Conservation (phyloP, 2,113 vertebrate genomes). For the Oxygymnocypris stewartii region DNA sequence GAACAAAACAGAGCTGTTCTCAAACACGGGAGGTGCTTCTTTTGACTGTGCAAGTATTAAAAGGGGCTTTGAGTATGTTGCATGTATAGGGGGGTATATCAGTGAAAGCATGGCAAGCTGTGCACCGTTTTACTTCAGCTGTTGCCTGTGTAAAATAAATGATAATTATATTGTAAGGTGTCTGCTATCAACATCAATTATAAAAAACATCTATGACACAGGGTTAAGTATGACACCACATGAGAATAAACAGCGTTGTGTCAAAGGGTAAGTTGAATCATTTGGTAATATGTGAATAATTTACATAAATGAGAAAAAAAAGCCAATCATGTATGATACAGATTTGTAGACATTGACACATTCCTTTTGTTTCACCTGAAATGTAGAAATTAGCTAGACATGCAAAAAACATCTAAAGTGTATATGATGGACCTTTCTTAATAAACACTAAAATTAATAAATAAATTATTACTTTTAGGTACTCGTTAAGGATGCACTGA, state of each 20-base stretch:
- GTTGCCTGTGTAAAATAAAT: neutral
- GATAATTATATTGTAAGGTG: neutral
- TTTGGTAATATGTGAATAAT: no score
- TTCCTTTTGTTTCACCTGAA: neutral
- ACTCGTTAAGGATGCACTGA: neutral
- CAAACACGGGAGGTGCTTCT: neutral
- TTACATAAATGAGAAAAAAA: no score
- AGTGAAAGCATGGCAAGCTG: neutral
- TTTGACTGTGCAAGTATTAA: neutral
- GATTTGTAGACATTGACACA: neutral
- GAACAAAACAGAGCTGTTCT: neutral
- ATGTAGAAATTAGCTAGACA: neutral
- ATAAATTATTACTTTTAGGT: neutral
- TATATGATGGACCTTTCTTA: neutral
- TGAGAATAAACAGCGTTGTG: no score
- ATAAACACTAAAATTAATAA: no score
- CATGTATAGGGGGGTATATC: no score
- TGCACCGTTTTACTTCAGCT: neutral
- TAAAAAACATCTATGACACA: no score
- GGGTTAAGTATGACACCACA: no score
- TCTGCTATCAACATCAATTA: neutral
- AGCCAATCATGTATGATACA: neutral
- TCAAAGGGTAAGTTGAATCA: no score
- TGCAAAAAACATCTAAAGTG: neutral
- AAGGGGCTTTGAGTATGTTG: neutral